Base-by-base conservation (phyloP, 2,113 vertebrate genomes). In the Dromiciops gliroides region DNA sequence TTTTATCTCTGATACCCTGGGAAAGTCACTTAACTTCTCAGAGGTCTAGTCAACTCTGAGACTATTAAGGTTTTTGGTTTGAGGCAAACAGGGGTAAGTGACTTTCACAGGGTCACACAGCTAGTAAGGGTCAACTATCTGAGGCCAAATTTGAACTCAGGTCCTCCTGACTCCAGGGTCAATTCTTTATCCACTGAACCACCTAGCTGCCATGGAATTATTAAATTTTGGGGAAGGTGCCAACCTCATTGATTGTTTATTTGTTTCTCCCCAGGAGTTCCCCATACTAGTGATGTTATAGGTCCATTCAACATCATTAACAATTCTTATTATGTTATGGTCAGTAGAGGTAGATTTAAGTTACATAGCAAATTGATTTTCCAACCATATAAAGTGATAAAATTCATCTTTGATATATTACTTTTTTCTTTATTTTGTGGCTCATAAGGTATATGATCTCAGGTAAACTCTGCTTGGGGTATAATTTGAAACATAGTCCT, bases 401-500 rank as follows among this genome's bases (percentile, higher is more conserved):
- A 98, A 97, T 47, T 95, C 96, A 97, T 98, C 98, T 98, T 98
- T 98, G 94, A 94, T 96, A 96, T 94, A 96, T 48, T 91, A 47
- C 97, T 7, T 25, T 25, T 97, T 95, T 97, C 91, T 50, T 95
- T 67, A 95, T 23, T 97, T 97, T 97, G 93, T 96, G 96, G 98
- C 97, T 98, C 97, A 98, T 96, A 89, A 98, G 97, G 97, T 96
- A 97, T 97, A 97, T 91, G 91, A 92, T 93, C 97, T 89, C 48
- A 96, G 98, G 98, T 98, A 98, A 98, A 75, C 96, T 96, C 97
- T 98, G 97, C 60, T 95, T 95, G 97, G 97, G 97, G 95, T 93
- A 93, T 95, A 96, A 96, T 98, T 98, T 97, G 97, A 97, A 98
- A 83, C 98, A 98, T 97, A 98, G 98, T 95, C 98, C 97, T 97